Conservation (phyloP, 2,797 vertebrate genomes). For the Anisognathus igniventris region DNA sequence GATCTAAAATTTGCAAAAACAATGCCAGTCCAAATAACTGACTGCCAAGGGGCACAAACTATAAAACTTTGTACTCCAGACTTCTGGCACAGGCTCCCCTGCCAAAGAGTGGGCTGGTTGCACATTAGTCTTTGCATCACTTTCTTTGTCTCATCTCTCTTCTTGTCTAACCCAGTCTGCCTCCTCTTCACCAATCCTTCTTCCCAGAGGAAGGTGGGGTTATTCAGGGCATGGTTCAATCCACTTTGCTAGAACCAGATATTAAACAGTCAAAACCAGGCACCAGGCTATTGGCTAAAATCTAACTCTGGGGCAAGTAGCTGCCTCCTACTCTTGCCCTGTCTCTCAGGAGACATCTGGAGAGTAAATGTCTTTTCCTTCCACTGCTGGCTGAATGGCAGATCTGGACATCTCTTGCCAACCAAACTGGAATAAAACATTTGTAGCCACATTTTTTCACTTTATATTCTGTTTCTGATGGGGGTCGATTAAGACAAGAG, state of each 20-base stretch:
- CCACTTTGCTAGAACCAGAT: background rate
- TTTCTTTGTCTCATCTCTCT: background rate
- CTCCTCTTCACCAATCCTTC: background rate
- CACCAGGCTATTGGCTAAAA: background rate
- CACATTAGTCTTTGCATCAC: background rate
- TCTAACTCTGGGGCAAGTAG: background rate
- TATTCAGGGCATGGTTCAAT: background rate
- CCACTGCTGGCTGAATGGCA: background rate
- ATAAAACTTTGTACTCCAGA: background rate
- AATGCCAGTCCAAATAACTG: background rate
- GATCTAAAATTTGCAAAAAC: background rate
- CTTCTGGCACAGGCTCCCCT: background rate
- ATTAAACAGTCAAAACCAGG: background rate
- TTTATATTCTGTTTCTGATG: background rate
- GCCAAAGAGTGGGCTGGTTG: background rate
- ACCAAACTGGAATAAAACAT: background rate
- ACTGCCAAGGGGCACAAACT: background rate
- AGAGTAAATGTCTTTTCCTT: background rate
- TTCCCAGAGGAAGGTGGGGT: background rate
- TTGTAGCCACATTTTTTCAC: background rate
- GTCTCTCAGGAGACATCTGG: background rate
- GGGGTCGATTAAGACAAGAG: fast-evolving
- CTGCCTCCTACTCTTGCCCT: background rate
- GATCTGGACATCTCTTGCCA: background rate
- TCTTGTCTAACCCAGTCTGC: background rate